Evolutionary conservation across 2,113 vertebrate genomes (phyloP).

Genomic region (Alexandromys fortis): DNA sequence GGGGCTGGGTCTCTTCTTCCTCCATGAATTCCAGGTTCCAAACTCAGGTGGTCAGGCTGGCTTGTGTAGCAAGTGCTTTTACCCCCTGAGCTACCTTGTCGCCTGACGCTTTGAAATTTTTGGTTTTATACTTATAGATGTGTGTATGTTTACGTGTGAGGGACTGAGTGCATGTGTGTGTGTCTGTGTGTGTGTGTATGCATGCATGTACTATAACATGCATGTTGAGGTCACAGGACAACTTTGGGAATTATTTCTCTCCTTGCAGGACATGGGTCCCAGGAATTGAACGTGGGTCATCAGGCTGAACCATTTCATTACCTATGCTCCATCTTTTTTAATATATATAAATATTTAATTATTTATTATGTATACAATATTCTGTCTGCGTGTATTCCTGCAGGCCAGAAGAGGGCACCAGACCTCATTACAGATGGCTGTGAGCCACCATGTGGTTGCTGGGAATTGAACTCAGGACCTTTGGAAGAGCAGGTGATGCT

Average conservation of each 20-base stretch:
- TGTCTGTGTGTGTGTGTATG: background rate
- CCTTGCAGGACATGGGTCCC: background rate
- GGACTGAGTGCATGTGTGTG: background rate
- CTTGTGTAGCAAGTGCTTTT: background rate
- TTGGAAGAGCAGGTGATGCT: no score
- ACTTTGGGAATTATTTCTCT: background rate
- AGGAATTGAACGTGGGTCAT: background rate
- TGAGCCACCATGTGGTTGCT: no score
- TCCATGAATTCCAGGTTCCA: background rate
- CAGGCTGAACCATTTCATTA: background rate
- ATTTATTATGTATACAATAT: no score
- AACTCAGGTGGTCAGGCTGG: background rate
- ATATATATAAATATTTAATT: no score
- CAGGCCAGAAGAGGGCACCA: no score
- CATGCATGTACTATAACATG: background rate
- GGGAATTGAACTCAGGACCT: no score
- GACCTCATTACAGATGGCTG: no score
- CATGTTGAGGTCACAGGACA: background rate
- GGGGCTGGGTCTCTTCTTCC: background rate
- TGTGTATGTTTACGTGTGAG: background rate
- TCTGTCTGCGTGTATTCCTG: no score
- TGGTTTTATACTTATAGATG: background rate
- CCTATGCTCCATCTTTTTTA: background rate
- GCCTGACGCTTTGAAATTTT: background rate
- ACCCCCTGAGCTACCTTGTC: background rate